Conservation (phyloP, 2,797 vertebrate species). For the Pygocentrus nattereri region DNA sequence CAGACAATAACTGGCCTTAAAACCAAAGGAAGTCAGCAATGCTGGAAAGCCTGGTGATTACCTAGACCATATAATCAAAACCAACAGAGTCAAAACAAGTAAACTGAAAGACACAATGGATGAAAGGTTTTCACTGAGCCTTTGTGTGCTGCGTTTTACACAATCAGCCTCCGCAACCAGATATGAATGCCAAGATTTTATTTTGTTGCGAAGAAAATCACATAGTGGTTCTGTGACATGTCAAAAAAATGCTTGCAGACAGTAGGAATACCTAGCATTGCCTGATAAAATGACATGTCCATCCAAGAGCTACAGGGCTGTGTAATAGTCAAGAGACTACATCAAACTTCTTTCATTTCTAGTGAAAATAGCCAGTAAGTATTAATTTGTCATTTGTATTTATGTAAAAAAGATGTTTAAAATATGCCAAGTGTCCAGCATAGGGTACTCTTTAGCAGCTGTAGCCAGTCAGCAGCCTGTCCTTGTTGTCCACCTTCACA, state of each 20-base stretch:
- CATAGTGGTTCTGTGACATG: neutral
- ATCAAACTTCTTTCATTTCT: no score
- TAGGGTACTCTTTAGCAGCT: no score
- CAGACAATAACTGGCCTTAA: slow-evolving; percentile 18
- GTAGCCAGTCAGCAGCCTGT: no score
- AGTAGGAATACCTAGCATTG: neutral
- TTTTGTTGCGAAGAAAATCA: slow-evolving; percentile 7
- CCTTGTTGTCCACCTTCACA: no score
- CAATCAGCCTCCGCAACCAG: slow-evolving; percentile 19
- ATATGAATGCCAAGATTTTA: slow-evolving; percentile 1
- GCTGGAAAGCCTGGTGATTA: slow-evolving; percentile 21
- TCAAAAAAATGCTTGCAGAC: slow-evolving; percentile 1
- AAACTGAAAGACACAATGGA: slow-evolving; percentile 31
- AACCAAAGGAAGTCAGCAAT: slow-evolving; percentile 28
- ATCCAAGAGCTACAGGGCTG: neutral
- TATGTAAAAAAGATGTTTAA: no score
- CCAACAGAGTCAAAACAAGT: slow-evolving; percentile 32
- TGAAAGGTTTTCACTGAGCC: slow-evolving; percentile 11
- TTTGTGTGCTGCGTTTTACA: slow-evolving; percentile 6
- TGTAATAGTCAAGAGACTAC: no score
- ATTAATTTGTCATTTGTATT: no score
- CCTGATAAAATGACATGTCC: neutral
- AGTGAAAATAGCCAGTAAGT: no score
- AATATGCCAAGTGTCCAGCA: no score
- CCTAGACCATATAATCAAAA: slow-evolving; percentile 31